Percentiles rank a stretch among this genome's conserved stretches.
phyloP scores from a whole-genome alignment of 2,888 invertebrate genomes.

The Andrena chrysosceles region DNA sequence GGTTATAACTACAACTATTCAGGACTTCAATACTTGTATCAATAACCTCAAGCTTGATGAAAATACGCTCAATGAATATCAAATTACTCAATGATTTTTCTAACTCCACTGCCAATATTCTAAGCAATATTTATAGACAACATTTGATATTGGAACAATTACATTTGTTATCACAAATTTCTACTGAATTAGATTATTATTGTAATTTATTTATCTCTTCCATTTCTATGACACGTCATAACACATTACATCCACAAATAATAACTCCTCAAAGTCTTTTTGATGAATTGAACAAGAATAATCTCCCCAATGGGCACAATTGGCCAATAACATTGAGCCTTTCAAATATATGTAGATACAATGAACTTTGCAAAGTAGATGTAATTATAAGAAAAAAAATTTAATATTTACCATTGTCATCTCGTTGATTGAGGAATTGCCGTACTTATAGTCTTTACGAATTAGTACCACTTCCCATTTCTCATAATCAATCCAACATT shows the following conservation, averaged over 20 bases:
- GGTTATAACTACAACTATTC: no score
- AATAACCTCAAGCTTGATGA: neutral
- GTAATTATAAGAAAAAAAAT: no score
- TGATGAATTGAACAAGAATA: neutral
- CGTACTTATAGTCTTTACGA: neutral
- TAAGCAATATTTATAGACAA: neutral
- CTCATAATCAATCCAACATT: neutral
- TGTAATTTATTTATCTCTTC: neutral
- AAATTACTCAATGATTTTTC: neutral
- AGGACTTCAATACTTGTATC: no score
- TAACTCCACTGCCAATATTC: neutral
- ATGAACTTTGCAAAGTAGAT: no score
- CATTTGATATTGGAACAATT: conserved; percentile 23
- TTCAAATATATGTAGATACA: no score
- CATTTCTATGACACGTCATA: neutral
- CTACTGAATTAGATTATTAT: neutral
- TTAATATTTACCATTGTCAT: neutral
- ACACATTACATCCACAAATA: conserved; percentile 5
- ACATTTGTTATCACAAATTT: neutral
- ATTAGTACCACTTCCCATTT: neutral
- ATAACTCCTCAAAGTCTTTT: neutral
- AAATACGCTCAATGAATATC: conserved; percentile 11
- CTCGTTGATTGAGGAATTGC: neutral
- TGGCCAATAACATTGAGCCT: neutral
- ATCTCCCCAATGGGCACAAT: neutral